Evolutionary conservation across 2,113 vertebrate species (phyloP), one percentile per base, ranked within the genome.

Genomic region (Willisornis vidua): DNA sequence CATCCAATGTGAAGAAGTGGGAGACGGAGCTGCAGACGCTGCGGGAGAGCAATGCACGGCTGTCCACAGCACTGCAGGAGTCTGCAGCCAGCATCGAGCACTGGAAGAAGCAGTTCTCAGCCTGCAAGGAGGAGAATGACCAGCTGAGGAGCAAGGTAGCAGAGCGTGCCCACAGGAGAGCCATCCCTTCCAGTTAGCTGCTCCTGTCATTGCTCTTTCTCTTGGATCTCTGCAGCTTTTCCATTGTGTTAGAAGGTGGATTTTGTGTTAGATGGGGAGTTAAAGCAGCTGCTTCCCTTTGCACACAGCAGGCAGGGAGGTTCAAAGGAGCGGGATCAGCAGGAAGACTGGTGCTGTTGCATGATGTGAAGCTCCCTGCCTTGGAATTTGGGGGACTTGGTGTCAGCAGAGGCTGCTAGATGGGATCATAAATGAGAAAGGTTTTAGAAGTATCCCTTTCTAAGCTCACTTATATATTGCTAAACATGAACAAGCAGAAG

Each of bases 11-110:
- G 89, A 99, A 99, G 98, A 99, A 99, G 94, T 99, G 98, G 98
- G 99, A 99, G 98, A 98, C 98, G 0, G 99, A 99, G 96, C 97
- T 99, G 93, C 99, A 99, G 98, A 98, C 98, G 7, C 97, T 99
- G 95, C 98, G 98, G 84, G 99, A 99, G 93, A 99, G 98, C 97
- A 99, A 99, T 0, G 98, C 98, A 23, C 97, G 99, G 65, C 98
- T 99, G 94, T 98, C 96, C 76, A 97, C 98, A 0, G 98, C 99
- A 0, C 98, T 99, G 93, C 98, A 99, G 97, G 99, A 99, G 96
- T 99, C 99, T 0, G 98, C 98, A 0, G 98, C 98, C 96, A 99
- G 99, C 55, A 98, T 98, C 3, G 99, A 99, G 92, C 99, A 98
- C 94, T 99, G 99, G 99, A 99, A 99, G 97, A 98, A 98, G 84